phyloP scores from a whole-genome alignment of 2,113 vertebrate genomes.

The Tachysurus vachellii region DNA sequence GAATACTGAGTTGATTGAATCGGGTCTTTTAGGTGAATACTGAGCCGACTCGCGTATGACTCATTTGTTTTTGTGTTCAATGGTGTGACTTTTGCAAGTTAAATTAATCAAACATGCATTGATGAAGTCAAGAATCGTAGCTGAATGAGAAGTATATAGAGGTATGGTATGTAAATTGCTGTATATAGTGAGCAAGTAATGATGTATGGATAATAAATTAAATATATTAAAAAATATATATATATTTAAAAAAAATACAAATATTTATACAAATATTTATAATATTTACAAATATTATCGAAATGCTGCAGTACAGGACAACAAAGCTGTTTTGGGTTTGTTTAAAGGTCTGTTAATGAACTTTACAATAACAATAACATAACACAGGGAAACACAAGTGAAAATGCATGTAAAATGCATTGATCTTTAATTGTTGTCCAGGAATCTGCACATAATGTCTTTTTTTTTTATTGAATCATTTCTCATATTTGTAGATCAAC shows the following conservation, averaged over 20 bases:
- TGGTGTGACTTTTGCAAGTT: not conserved
- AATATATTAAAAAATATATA: not conserved
- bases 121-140: not conserved
- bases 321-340: not conserved
- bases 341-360: not conserved
- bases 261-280: too few relatives aligned
- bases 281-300: too few relatives aligned
- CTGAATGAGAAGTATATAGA: not conserved
- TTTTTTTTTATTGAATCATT: not conserved
- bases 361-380: not conserved
- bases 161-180: not conserved
- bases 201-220: not conserved
- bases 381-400: too few relatives aligned
- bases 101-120: not conserved
- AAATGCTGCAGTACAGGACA: too few relatives aligned
- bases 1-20: not conserved
- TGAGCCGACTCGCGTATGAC: not conserved
- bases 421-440: not conserved
- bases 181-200: not conserved
- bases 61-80: not conserved
- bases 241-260: too few relatives aligned
- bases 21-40: not conserved
- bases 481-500: slow-evolving; percentile 58
- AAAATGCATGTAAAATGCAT: not conserved
- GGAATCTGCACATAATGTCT: not conserved